These are phyloP conservation scores for Epinotia demarniana DNA, from an alignment of 2,888 invertebrate species.

Conservation along the genomic window DNA sequence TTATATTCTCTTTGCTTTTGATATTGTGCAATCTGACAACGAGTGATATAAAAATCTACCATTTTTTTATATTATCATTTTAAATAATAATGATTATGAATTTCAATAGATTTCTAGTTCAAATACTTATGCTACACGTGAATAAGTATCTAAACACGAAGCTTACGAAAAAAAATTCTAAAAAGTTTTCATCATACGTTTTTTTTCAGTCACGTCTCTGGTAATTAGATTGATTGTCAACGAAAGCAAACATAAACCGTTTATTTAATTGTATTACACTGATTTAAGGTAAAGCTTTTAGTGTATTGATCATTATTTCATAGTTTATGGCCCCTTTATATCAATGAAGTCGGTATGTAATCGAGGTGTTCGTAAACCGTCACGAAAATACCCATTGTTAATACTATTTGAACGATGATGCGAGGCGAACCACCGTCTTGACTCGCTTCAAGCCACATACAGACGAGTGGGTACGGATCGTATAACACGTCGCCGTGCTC, in stretches of 20 bases:
- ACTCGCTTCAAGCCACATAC: no score
- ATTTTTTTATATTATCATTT: background rate
- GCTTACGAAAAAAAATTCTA: constrained; percentile 19
- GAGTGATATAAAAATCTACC: background rate
- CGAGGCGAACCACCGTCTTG: no score
- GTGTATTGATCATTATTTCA: background rate
- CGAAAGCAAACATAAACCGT: background rate
- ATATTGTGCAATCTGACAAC: no score
- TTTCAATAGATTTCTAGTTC: constrained; percentile 14
- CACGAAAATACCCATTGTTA: no score
- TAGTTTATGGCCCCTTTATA: background rate
- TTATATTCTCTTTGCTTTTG: no score
- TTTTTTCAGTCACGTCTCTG: constrained; percentile 1
- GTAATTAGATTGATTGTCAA: constrained; percentile 17
- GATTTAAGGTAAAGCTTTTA: constrained; percentile 1
- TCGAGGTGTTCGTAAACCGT: no score
- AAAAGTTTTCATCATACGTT: constrained; percentile 7
- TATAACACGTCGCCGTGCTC: background rate
- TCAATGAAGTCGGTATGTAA: background rate
- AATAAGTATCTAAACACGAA: constrained; percentile 26
- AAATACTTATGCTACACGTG: constrained; percentile 14
- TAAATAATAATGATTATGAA: constrained; percentile 17
- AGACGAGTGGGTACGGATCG: background rate
- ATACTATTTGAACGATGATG: no score
- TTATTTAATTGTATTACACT: background rate